Conservation (phyloP, 2,797 vertebrate species). For the Ceyx erithaca region DNA sequence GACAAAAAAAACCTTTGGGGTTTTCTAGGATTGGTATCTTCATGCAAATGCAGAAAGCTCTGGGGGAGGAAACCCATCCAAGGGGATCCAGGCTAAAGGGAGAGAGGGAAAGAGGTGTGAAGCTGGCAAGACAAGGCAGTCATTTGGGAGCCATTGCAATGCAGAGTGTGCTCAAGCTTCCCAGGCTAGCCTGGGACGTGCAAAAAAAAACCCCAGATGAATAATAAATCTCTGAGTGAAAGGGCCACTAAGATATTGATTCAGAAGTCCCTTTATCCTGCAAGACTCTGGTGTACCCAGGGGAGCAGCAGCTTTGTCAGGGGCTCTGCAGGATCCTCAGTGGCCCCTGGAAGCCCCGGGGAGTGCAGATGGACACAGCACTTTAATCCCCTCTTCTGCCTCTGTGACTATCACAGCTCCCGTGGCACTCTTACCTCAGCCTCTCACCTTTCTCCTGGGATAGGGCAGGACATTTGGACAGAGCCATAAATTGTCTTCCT, state of each 20-base stretch:
- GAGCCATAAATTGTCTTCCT: conserved; percentile 21
- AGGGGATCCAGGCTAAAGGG: conserved; percentile 20
- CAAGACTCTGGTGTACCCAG: neutral
- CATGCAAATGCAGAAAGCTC: conserved; percentile 38
- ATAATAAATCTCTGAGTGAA: neutral
- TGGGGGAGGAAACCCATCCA: conserved; percentile 10
- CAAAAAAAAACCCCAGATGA: no score
- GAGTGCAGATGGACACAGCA: conserved; percentile 15
- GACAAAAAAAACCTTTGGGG: no score
- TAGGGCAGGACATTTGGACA: conserved; percentile 25
- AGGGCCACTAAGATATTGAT: neutral
- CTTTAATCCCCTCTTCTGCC: conserved; percentile 61
- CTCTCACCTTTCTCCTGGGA: neutral
- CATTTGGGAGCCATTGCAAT: neutral
- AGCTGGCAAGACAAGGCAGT: conserved; percentile 6
- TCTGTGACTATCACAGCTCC: conserved; percentile 62
- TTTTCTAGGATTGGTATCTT: neutral
- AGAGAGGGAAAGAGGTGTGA: conserved; percentile 25
- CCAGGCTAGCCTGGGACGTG: neutral
- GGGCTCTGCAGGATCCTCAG: neutral
- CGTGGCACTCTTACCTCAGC: conserved; percentile 60
- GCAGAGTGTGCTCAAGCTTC: neutral
- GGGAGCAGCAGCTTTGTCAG: conserved; percentile 25
- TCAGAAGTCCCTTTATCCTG: neutral
- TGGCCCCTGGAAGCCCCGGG: neutral